These are phyloP conservation scores for Gavialis gangeticus DNA, from an alignment of 2,113 vertebrate genomes.

Conservation along the genomic window DNA sequence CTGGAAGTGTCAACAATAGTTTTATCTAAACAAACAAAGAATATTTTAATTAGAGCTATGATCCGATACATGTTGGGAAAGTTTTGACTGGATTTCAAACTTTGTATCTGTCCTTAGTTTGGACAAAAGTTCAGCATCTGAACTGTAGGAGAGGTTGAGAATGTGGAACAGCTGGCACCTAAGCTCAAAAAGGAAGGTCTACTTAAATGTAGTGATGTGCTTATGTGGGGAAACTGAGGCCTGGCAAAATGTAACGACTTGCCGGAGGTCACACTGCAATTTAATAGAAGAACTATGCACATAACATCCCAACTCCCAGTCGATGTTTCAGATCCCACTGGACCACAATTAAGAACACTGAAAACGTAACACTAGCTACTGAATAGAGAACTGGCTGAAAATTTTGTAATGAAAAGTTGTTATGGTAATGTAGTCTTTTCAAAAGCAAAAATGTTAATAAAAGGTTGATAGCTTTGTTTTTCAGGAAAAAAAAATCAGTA, in stretches of 20 bases:
- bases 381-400: no score
- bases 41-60: background rate
- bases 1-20: background rate
- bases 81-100: background rate
- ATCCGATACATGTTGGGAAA: background rate
- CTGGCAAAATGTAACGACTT: background rate
- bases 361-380: no score
- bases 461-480: slow-evolving; percentile 14
- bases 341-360: background rate
- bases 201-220: background rate
- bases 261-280: background rate
- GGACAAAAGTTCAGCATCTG: background rate
- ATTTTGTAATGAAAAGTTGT: background rate
- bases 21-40: background rate
- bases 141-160: background rate
- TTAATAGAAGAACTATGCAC: background rate
- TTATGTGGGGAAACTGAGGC: background rate
- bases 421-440: background rate
- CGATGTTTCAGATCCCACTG: background rate
- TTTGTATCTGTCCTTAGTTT: background rate
- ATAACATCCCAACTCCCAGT: background rate
- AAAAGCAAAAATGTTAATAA: background rate
- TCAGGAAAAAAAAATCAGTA: background rate
- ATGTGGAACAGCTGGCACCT: background rate
- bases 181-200: background rate